A percentile compares a stretch with the other conserved stretches of the same genome.
Evolutionary conservation across 1,140 invertebrate genomes (phyloP).

Genomic region (Trichogramma pretiosum): DNA sequence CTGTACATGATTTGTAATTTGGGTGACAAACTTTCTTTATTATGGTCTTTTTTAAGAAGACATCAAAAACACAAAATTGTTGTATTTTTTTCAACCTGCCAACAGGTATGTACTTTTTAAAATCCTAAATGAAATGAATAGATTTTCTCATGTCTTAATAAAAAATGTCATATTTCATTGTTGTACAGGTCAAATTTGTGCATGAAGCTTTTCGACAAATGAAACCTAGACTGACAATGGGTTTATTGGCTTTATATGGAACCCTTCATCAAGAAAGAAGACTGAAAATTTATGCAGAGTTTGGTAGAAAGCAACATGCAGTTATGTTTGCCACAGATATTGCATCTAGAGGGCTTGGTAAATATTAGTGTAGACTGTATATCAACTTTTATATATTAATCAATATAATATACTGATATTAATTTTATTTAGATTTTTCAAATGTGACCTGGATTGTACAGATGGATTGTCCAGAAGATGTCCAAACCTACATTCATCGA

Average conservation of each 20-base stretch:
- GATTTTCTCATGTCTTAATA: too few relatives aligned
- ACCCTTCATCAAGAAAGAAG: slow-evolving; percentile 83
- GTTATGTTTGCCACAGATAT: slow-evolving; percentile 97
- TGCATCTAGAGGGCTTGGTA: slow-evolving; percentile 82
- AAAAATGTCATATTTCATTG: too few relatives aligned
- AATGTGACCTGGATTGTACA: slow-evolving; percentile 96
- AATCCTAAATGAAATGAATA: too few relatives aligned
- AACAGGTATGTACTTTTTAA: slow-evolving; percentile 61
- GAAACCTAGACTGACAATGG: slow-evolving; percentile 74
- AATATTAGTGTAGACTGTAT: too few relatives aligned
- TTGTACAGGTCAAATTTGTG: slow-evolving; percentile 68
- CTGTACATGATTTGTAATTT: slow-evolving; percentile 87
- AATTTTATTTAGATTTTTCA: slow-evolving; percentile 76
- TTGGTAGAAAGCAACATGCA: slow-evolving; percentile 78
- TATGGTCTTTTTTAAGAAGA: slow-evolving; percentile 96
- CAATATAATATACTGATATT: too few relatives aligned
- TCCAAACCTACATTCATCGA: slow-evolving; percentile 92
- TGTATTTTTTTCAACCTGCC: slow-evolving; percentile 91
- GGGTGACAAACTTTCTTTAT: slow-evolving; percentile 81
- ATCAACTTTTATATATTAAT: too few relatives aligned
- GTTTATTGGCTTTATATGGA: slow-evolving; percentile 82
- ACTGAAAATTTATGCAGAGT: slow-evolving; percentile 84
- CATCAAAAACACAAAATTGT: slow-evolving; percentile 88
- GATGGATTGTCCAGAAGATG: slow-evolving; percentile 93
- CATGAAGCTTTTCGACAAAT: slow-evolving; percentile 86